Percentiles rank a stretch among this genome's conserved stretches.
These are phyloP conservation scores for Spinus pinus DNA, from an alignment of 2,797 vertebrate species.

Conservation along the genomic window DNA sequence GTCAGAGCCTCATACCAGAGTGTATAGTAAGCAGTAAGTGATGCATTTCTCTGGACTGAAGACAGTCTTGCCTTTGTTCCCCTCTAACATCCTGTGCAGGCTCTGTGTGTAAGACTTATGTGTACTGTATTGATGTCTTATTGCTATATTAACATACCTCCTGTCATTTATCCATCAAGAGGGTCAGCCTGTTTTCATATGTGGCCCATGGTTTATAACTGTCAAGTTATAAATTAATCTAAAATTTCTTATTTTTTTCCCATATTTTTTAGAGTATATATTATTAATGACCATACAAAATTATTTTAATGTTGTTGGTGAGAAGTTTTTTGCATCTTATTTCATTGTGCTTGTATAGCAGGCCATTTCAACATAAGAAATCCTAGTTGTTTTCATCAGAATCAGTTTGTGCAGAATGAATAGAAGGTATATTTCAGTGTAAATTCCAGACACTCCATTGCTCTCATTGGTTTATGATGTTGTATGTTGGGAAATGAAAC, in stretches of 20 bases:
- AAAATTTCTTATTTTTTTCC: background rate
- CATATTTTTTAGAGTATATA: background rate
- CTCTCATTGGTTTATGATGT: background rate
- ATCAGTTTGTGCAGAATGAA: background rate
- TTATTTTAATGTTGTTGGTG: background rate
- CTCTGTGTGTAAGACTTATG: background rate
- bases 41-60: constrained; percentile 28
- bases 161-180: background rate
- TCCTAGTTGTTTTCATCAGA: background rate
- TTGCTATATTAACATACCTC: background rate
- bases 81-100: background rate
- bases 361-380: background rate
- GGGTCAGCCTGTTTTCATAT: background rate
- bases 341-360: background rate
- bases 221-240: background rate
- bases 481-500: background rate
- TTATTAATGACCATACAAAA: background rate
- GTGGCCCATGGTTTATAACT: background rate
- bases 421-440: background rate
- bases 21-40: constrained; percentile 12
- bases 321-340: background rate
- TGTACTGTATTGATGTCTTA: background rate
- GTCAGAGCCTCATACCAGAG: constrained; percentile 46
- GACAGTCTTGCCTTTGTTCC: constrained; percentile 51
- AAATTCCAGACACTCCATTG: background rate